A percentile compares a stretch with the other conserved stretches of the same genome.
Conservation (phyloP, 2,797 vertebrate species). For the Sebastes jordani region DNA sequence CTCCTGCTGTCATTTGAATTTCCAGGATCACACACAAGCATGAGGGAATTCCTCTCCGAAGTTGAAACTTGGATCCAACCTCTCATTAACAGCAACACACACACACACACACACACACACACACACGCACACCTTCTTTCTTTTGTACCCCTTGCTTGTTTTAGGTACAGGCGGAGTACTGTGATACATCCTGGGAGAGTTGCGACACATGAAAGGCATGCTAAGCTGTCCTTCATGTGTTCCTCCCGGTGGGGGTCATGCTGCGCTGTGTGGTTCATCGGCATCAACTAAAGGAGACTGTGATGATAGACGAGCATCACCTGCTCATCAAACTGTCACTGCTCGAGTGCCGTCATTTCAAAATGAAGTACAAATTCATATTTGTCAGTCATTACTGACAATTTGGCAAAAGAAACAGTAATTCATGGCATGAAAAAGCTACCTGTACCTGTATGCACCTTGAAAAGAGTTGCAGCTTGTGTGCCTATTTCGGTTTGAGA, state of each 20-base stretch:
- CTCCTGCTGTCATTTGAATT: slow-evolving; percentile 65
- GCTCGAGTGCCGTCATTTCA: slow-evolving; percentile 22
- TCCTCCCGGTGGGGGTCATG: slow-evolving; percentile 68
- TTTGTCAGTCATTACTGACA: slow-evolving; percentile 47
- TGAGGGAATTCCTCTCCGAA: slow-evolving; percentile 51
- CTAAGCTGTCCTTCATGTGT: slow-evolving; percentile 76
- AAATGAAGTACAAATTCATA: slow-evolving; percentile 32
- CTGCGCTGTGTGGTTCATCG: slow-evolving; percentile 40
- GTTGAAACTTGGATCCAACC: slow-evolving; percentile 43
- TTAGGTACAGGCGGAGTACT: slow-evolving; percentile 54
- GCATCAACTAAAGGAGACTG: slow-evolving; percentile 31
- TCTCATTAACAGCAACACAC: slow-evolving; percentile 57
- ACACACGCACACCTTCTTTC: slow-evolving; percentile 16
- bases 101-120: slow-evolving; percentile 13
- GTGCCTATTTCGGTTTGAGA: slow-evolving; percentile 27
- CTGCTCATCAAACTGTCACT: slow-evolving; percentile 45
- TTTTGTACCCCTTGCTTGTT: slow-evolving; percentile 57
- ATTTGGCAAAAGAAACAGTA: slow-evolving; percentile 29
- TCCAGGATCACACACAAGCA: slow-evolving; percentile 44
- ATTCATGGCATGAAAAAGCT: slow-evolving; percentile 2
- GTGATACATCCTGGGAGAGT: slow-evolving; percentile 64
- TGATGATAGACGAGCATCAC: slow-evolving; percentile 30
- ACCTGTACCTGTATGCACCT: background rate
- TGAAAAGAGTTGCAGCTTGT: background rate
- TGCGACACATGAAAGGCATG: slow-evolving; percentile 72